phyloP scores from a whole-genome alignment of 2,113 vertebrate genomes.

The Epinephelus lanceolatus region DNA sequence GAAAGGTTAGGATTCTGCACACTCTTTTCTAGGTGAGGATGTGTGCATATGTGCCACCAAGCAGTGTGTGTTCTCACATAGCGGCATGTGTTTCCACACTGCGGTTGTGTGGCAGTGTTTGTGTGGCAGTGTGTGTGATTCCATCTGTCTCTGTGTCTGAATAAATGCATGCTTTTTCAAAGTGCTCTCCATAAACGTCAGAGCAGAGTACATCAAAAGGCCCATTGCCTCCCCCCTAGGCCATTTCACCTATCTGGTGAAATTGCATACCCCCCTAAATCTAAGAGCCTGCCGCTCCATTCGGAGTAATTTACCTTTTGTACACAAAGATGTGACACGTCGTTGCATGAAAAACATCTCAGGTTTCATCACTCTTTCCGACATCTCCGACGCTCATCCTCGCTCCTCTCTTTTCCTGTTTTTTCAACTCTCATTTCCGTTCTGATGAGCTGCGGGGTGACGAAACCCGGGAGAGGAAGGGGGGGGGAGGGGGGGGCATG shows the following conservation, averaged over 20 bases:
- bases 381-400: constrained; percentile 25
- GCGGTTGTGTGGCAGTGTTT: not conserved
- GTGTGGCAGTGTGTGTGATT: constrained; percentile 28
- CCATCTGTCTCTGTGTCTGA: constrained; percentile 60
- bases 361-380: constrained; percentile 74
- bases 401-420: constrained; percentile 33
- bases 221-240: constrained; percentile 18
- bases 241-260: constrained; percentile 54
- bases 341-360: constrained; percentile 69
- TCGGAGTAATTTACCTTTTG: constrained; percentile 69
- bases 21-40: constrained; percentile 14
- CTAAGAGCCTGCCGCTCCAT: constrained; percentile 50
- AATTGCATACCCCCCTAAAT: constrained; percentile 57
- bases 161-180: constrained; percentile 54
- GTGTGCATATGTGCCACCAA: constrained; percentile 3
- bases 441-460: constrained; percentile 56
- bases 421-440: constrained; percentile 55
- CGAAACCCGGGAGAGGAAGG: constrained; percentile 28
- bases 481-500: not conserved
- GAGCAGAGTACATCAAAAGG: constrained; percentile 65
- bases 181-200: constrained; percentile 66
- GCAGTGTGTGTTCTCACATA: constrained; percentile 13
- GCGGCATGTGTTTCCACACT: not conserved
- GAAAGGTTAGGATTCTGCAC: not conserved
- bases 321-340: constrained; percentile 62